Evolutionary conservation across 2,888 invertebrate species (phyloP), one percentile per base, ranked within the genome.

Genomic region (Oligia latruncula): DNA sequence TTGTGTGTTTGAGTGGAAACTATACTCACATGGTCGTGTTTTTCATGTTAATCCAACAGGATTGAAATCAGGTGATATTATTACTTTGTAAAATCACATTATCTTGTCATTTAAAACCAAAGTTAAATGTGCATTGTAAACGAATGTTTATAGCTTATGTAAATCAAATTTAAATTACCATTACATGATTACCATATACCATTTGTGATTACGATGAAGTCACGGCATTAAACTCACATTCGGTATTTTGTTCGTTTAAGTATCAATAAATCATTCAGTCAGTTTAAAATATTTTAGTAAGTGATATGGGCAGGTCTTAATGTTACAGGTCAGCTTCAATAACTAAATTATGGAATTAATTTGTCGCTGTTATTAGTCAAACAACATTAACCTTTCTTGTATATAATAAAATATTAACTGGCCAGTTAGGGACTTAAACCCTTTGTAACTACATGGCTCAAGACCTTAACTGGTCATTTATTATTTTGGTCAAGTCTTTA

Each of bases 161-260:
- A 87, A 89, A 87, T 83, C 67, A 80, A 76, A 70, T 75, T 80
- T 82, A 80, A 87, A 87, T 85, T 89, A 80, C 75, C 81, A 79
- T 81, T 81, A 80, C 71, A 82, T 77, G 82, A 87, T 89, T 88
- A 89, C 87, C 88, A 89, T 90, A 90, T 84, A 84, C 85, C 82
- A 88, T 87, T 84, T 86, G 81, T 83, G 89, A 90, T 88, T 81
- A 80, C 81, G 78, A 74, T 64, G 78, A 78, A 87, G 85, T 82
- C 88, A 85, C 81, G 88, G 83, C 87, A 87, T 89, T 89, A 88
- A 87, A 82, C 83, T 88, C 72, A 89, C 88, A 89, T 83, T 89
- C 85, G 77, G 77, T 89, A 91, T 84, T 81, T 85, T 74, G 68
- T 68, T 72, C 71, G 76, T 86, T 83, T 85, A 77, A 83, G 71